A percentile compares a stretch with the other conserved stretches of the same genome.
These are phyloP conservation scores for Ophion costatus DNA, from an alignment of 2,888 invertebrate species.

Conservation along the genomic window DNA sequence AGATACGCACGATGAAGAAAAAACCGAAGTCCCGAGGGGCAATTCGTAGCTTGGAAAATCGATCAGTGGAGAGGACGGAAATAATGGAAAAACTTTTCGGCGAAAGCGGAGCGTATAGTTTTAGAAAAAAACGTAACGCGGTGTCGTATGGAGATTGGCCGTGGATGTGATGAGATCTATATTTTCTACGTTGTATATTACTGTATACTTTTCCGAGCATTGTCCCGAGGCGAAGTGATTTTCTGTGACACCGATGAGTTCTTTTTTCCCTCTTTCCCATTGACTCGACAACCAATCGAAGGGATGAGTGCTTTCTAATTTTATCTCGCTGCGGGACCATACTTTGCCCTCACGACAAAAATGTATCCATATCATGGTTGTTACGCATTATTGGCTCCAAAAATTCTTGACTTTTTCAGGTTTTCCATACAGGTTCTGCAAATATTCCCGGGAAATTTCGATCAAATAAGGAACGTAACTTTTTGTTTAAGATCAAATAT, in stretches of 20 bases:
- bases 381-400: too few species aligned
- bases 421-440: too few species aligned
- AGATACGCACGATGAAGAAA: too few species aligned
- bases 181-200: conserved; percentile 13
- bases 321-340: too few species aligned
- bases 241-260: conserved; percentile 14
- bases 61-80: conserved; percentile 33
- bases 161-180: conserved; percentile 33
- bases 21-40: background rate
- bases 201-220: conserved; percentile 23
- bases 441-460: too few species aligned
- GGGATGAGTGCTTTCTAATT: background rate
- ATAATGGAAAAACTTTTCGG: conserved; percentile 52
- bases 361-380: too few species aligned
- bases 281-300: too few species aligned
- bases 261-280: conserved; percentile 15
- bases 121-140: conserved; percentile 33
- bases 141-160: conserved; percentile 31
- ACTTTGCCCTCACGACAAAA: too few species aligned
- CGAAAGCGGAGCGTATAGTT: conserved; percentile 55
- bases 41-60: conserved; percentile 41
- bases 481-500: too few species aligned
- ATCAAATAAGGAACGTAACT: too few species aligned
- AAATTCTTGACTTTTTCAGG: too few species aligned
- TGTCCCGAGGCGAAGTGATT: conserved; percentile 39